Conservation (phyloP, 1,140 invertebrate species). For the Capitella teleta region DNA sequence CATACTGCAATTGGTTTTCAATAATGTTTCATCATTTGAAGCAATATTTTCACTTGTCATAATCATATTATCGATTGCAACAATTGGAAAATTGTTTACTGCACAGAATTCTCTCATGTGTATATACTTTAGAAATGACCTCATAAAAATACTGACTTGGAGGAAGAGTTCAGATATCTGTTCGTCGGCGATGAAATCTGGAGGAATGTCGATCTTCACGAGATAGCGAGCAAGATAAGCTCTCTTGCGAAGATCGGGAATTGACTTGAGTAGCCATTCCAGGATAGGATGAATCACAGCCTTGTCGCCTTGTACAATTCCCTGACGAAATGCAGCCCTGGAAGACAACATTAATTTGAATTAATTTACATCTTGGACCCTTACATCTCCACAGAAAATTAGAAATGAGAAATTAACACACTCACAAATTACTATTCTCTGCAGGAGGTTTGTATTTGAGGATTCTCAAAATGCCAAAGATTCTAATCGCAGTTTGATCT, state of each 20-base stretch:
- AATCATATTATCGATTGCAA: too few relatives aligned
- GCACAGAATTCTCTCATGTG: slow-evolving; percentile 74
- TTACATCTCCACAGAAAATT: too few relatives aligned
- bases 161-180: slow-evolving; percentile 60
- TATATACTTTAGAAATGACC: slow-evolving; percentile 53
- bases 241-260: slow-evolving; percentile 62
- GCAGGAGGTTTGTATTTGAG: slow-evolving; percentile 58
- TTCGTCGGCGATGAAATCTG: slow-evolving; percentile 64
- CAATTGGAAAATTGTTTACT: too few relatives aligned
- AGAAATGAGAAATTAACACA: too few relatives aligned
- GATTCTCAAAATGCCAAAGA: slow-evolving; percentile 51
- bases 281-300: slow-evolving; percentile 64
- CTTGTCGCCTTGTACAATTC: slow-evolving; percentile 61
- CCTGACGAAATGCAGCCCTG: slow-evolving; percentile 49
- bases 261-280: slow-evolving; percentile 63
- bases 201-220: slow-evolving; percentile 68
- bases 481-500: slow-evolving; percentile 50
- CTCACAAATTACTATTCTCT: slow-evolving; percentile 37
- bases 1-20: slow-evolving; percentile 53
- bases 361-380: not conserved
- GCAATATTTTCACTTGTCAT: too few relatives aligned
- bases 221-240: slow-evolving; percentile 67
- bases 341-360: not conserved
- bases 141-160: slow-evolving; percentile 41
- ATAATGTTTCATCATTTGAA: too few relatives aligned